Conservation (phyloP, 2,113 vertebrate species). For the Solea solea region DNA sequence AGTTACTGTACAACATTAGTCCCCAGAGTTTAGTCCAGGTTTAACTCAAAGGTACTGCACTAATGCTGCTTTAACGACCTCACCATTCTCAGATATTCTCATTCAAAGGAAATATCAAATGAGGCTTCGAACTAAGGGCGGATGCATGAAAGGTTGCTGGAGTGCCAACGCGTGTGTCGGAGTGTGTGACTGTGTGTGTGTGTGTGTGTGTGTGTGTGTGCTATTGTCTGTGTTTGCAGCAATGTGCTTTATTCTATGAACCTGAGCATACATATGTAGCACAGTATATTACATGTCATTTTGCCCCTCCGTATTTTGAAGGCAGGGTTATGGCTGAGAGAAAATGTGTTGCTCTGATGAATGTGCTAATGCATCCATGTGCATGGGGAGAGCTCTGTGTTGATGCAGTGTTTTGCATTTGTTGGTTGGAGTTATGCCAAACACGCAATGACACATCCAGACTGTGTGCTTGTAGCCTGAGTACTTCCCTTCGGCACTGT, state of each 20-base stretch:
- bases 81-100: slow-evolving; percentile 86
- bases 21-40: slow-evolving; percentile 86
- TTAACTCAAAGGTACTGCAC: slow-evolving; percentile 89
- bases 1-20: slow-evolving; percentile 80
- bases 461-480: slow-evolving; percentile 55
- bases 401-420: slow-evolving; percentile 50
- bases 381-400: slow-evolving; percentile 32
- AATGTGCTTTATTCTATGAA: slow-evolving; percentile 29
- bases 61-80: slow-evolving; percentile 89
- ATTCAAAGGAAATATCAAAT: slow-evolving; percentile 88
- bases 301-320: slow-evolving; percentile 27
- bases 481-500: slow-evolving; percentile 57
- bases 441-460: slow-evolving; percentile 63
- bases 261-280: not conserved
- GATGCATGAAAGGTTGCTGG: slow-evolving; percentile 67
- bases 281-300: slow-evolving; percentile 23
- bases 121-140: slow-evolving; percentile 71
- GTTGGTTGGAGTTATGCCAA: slow-evolving; percentile 44
- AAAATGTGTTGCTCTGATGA: slow-evolving; percentile 20
- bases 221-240: slow-evolving; percentile 11
- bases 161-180: slow-evolving; percentile 37
- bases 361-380: slow-evolving; percentile 47
- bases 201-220: slow-evolving; percentile 25
- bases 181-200: slow-evolving; percentile 1
- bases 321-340: slow-evolving; percentile 6